phyloP scores from a whole-genome alignment of 2,888 invertebrate genomes.

The Xiphydria camelus region DNA sequence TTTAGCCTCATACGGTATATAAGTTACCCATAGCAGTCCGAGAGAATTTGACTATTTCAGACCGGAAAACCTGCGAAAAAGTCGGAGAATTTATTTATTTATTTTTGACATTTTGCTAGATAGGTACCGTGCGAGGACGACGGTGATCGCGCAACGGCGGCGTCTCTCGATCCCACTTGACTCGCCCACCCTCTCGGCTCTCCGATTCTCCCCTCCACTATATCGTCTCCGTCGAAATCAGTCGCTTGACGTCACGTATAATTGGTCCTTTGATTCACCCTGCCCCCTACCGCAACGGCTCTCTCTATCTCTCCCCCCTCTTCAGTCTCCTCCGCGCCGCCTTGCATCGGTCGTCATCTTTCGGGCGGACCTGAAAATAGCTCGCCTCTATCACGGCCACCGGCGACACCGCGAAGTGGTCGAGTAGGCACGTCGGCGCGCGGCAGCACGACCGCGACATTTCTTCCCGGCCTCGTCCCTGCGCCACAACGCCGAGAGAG shows the following conservation, averaged over 20 bases:
- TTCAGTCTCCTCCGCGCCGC: no score
- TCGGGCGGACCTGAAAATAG: constrained; percentile 36
- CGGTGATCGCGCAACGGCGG: no score
- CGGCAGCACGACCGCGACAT: constrained; percentile 5
- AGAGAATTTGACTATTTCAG: no score
- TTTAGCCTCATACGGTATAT: no score
- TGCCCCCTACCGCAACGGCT: constrained; percentile 10
- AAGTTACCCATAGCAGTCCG: no score
- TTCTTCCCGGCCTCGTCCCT: neutral
- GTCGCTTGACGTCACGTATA: constrained; percentile 1
- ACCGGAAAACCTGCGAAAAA: no score
- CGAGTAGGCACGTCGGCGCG: constrained; percentile 26
- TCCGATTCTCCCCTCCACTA: neutral
- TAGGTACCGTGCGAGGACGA: no score
- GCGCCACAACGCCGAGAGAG: neutral
- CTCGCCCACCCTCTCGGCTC: neutral
- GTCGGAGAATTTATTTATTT: no score
- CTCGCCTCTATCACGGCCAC: constrained; percentile 29
- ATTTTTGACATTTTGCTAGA: no score
- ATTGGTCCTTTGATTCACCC: constrained; percentile 5
- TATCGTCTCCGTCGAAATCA: neutral
- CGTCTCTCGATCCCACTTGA: neutral
- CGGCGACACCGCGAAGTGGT: constrained; percentile 22
- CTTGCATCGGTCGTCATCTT: no score
- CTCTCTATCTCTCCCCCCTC: no score